phyloP scores from a whole-genome alignment of 2,113 vertebrate genomes.

The Eubucco bourcierii region DNA sequence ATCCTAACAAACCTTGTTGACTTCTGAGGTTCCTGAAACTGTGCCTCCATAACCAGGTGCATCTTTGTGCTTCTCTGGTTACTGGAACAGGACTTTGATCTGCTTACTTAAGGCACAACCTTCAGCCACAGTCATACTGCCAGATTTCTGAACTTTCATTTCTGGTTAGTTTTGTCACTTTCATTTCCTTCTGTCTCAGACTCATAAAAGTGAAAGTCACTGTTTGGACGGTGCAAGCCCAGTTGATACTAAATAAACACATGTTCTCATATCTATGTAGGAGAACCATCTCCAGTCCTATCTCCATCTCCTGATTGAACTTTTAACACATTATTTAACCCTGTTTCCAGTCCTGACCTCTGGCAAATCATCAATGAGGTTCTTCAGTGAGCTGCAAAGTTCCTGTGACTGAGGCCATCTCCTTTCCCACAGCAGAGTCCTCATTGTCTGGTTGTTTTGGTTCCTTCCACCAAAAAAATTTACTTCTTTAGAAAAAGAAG shows the following conservation, averaged over 20 bases:
- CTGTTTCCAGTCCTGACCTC: background rate
- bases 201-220: background rate
- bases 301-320: no score
- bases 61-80: background rate
- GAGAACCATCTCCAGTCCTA: no score
- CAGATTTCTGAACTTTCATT: background rate
- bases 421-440: background rate
- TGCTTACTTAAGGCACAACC: background rate
- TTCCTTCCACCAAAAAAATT: background rate
- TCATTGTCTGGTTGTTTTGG: background rate
- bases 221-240: background rate
- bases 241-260: accelerated
- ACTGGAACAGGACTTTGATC: background rate
- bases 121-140: background rate
- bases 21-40: background rate
- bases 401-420: background rate
- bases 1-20: no score
- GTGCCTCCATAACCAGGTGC: background rate
- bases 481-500: background rate
- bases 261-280: background rate
- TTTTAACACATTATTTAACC: background rate
- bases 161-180: background rate
- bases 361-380: background rate
- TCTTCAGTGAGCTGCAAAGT: background rate
- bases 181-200: background rate